phyloP scores from a whole-genome alignment of 53 echinoderm and acorn worm genomes.

The Stichopus horrens region DNA sequence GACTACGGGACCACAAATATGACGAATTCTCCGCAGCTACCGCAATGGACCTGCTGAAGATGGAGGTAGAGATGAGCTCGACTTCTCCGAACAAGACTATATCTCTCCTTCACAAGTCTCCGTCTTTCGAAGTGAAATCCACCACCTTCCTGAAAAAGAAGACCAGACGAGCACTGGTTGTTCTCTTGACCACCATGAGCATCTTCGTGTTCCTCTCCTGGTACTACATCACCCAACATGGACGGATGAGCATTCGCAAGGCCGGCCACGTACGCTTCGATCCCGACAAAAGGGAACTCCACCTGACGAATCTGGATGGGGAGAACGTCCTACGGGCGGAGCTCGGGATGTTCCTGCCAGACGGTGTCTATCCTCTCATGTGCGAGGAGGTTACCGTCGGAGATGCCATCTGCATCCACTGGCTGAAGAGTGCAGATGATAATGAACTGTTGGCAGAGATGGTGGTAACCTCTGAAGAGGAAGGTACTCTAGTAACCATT shows the following conservation, averaged over 20 bases:
- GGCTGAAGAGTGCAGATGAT: slow-evolving; percentile 61
- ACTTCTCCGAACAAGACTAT: slow-evolving; percentile 40
- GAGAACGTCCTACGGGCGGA: slow-evolving; percentile 49
- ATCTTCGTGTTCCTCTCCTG: slow-evolving; percentile 83
- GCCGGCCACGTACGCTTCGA: slow-evolving; percentile 66
- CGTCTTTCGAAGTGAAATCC: slow-evolving; percentile 9
- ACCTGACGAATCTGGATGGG: slow-evolving; percentile 39
- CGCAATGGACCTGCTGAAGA: slow-evolving; percentile 31
- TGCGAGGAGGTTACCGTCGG: slow-evolving; percentile 39
- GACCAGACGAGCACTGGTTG: slow-evolving; percentile 76
- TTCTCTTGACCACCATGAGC: slow-evolving; percentile 60
- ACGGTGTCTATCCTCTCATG: slow-evolving; percentile 53
- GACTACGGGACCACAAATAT: slow-evolving; percentile 26
- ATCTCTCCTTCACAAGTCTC: slow-evolving; percentile 12
- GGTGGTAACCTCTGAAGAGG: slow-evolving; percentile 47
- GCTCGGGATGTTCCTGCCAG: slow-evolving; percentile 57
- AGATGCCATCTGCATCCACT: slow-evolving; percentile 66
- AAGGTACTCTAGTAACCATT: slow-evolving; percentile 56
- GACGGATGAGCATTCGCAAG: slow-evolving; percentile 59
- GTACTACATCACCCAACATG: slow-evolving; percentile 92
- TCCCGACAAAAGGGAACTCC: slow-evolving; percentile 42
- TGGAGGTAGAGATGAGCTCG: slow-evolving; percentile 46
- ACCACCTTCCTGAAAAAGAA: slow-evolving; percentile 71
- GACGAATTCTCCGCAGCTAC: slow-evolving; percentile 34
- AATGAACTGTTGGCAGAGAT: slow-evolving; percentile 58